These are phyloP conservation scores for Leptonema lineaticorne DNA, from an alignment of 1,140 invertebrate genomes.

Conservation along the genomic window DNA sequence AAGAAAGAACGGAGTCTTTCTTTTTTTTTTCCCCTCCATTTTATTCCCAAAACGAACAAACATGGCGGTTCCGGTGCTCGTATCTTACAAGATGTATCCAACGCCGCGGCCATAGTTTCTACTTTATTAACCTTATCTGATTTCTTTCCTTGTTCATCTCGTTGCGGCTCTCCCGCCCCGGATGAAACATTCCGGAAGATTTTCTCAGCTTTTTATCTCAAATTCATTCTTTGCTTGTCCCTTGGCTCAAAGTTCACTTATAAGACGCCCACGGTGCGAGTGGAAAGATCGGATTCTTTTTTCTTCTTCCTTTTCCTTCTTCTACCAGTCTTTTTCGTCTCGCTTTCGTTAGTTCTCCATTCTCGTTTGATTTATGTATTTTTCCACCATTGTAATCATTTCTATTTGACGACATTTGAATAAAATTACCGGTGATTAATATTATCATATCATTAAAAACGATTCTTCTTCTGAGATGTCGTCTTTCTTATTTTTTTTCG, in stretches of 20 bases:
- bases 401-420: no score
- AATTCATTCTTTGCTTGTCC: constrained; percentile 23
- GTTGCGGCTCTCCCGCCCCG: not conserved
- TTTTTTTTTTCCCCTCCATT: not conserved
- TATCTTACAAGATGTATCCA: constrained; percentile 19
- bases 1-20: not conserved
- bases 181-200: constrained; percentile 14
- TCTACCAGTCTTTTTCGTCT: no score
- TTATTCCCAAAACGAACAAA: constrained; percentile 17
- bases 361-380: no score
- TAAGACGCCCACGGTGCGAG: not conserved
- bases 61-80: not conserved
- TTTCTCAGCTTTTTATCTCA: constrained; percentile 20
- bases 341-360: no score
- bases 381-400: no score
- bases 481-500: no score
- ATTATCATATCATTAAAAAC: no score
- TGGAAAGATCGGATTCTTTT: no score
- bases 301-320: no score
- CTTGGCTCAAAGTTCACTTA: constrained; percentile 22
- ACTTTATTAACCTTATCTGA: constrained; percentile 32
- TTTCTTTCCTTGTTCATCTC: constrained; percentile 18
- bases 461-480: no score
- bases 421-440: no score
- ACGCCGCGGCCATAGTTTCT: constrained; percentile 16